Evolutionary conservation across 2,113 vertebrate species (phyloP).

Genomic region (Axis porcinus): DNA sequence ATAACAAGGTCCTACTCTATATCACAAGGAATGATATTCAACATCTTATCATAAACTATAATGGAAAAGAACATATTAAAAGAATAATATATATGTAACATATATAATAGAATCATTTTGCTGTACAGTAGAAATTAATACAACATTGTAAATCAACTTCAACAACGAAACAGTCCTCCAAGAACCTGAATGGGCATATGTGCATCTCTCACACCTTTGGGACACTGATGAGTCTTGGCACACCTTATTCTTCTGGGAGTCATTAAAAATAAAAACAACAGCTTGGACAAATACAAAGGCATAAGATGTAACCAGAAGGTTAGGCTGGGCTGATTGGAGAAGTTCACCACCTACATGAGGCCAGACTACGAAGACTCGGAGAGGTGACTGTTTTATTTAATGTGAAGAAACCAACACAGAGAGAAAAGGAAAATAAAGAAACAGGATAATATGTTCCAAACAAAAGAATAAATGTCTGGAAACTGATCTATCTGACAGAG

Average conservation of each 20-base stretch:
- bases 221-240: neutral
- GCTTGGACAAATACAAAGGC: neutral
- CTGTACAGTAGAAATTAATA: neutral
- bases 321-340: neutral
- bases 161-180: neutral
- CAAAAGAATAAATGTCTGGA: neutral
- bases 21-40: neutral
- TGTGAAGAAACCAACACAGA: neutral
- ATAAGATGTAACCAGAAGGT: neutral
- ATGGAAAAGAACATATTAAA: neutral
- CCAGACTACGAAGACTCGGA: neutral
- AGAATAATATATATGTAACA: neutral
- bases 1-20: neutral
- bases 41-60: neutral
- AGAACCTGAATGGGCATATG: neutral
- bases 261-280: neutral
- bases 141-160: neutral
- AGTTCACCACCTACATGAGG: neutral
- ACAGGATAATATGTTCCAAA: neutral
- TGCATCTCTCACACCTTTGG: neutral
- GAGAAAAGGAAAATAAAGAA: neutral
- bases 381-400: neutral
- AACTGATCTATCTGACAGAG: neutral
- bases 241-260: neutral
- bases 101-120: neutral